Evolutionary conservation across 2,797 vertebrate species (phyloP).

Genomic region (Micrastur ruficollis): DNA sequence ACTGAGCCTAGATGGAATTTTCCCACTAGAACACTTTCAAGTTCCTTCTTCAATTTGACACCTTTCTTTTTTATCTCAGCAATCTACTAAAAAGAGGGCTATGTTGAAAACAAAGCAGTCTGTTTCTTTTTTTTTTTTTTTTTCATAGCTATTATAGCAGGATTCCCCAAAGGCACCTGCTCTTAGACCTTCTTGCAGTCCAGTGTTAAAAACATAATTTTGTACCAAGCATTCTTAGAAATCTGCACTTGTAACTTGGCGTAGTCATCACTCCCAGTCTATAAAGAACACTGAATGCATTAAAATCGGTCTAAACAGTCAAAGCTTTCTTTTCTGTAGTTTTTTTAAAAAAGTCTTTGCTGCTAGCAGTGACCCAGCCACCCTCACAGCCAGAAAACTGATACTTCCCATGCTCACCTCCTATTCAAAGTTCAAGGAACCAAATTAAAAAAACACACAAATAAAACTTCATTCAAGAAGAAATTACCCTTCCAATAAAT

Average conservation of each 20-base stretch:
- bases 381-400: constrained; percentile 10
- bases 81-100: not conserved
- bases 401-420: constrained; percentile 4
- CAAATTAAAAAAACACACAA: not conserved
- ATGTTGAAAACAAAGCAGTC: not conserved
- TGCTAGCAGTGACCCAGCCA: not conserved
- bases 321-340: constrained; percentile 36
- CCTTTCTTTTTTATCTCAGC: not conserved
- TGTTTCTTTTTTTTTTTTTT: not conserved
- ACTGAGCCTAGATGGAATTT: not conserved
- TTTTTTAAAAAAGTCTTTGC: not conserved
- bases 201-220: not conserved
- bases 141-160: not conserved
- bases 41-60: not conserved
- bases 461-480: not conserved
- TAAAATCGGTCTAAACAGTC: constrained; percentile 36
- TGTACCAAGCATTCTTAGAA: constrained; percentile 6
- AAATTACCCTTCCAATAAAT: not conserved
- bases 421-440: not conserved
- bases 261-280: not conserved
- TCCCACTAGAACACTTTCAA: not conserved
- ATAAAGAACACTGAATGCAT: constrained; percentile 11
- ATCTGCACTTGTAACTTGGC: not conserved
- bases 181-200: not conserved
- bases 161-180: not conserved